Percentiles rank a stretch among this genome's conserved stretches.
These are phyloP conservation scores for Nicator chloris DNA, from an alignment of 2,113 vertebrate genomes.

Conservation along the genomic window DNA sequence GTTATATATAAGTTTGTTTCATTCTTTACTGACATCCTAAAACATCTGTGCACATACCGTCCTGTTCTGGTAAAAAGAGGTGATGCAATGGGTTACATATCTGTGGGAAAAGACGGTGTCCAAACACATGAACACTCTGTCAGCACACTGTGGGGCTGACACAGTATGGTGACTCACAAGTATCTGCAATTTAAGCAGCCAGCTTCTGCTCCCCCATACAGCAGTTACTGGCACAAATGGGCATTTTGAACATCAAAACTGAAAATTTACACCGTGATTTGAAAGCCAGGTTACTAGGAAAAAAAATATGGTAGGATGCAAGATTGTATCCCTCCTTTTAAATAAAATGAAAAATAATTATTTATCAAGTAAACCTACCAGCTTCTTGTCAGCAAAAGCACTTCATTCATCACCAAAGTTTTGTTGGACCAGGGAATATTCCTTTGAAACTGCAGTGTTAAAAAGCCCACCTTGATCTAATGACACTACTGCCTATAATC, in stretches of 20 bases:
- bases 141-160: neutral
- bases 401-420: neutral
- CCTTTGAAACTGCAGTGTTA: neutral
- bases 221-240: neutral
- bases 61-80: neutral
- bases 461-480: neutral
- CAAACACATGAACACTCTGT: neutral
- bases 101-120: neutral
- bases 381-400: neutral
- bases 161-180: neutral
- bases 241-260: neutral
- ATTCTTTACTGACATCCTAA: neutral
- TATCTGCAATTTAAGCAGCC: neutral
- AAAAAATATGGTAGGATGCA: neutral
- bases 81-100: accelerated
- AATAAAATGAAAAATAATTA: neutral
- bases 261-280: neutral
- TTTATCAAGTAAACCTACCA: neutral
- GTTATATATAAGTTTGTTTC: neutral
- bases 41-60: neutral
- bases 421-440: neutral
- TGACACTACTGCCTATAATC: neutral
- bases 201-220: neutral
- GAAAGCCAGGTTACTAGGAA: neutral
- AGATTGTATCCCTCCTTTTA: neutral